A percentile compares a stretch with the other conserved stretches of the same genome.
phyloP scores from a whole-genome alignment of 2,888 invertebrate genomes.

The Hedya salicella region DNA sequence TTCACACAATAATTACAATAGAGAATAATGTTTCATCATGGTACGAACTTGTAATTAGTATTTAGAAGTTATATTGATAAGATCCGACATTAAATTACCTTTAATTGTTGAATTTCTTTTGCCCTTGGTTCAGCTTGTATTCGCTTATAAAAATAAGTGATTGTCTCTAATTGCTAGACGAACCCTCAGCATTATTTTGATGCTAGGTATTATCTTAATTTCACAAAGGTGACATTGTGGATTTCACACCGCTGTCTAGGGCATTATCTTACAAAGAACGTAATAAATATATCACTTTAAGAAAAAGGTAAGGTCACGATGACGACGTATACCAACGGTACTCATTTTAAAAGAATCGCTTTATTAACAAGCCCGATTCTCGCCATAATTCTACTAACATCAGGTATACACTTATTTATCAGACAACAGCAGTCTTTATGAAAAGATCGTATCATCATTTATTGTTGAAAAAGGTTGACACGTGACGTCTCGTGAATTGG shows the following conservation, averaged over 20 bases:
- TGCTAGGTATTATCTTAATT: slow-evolving; percentile 10
- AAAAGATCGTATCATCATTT: slow-evolving; percentile 13
- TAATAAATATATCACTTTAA: too few species aligned
- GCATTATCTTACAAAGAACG: neutral
- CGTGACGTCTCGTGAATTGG: neutral
- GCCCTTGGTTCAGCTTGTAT: neutral
- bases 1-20: neutral
- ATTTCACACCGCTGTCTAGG: neutral
- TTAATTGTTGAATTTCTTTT: slow-evolving; percentile 6
- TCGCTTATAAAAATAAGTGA: neutral
- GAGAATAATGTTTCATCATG: neutral
- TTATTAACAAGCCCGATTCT: neutral
- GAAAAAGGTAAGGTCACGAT: slow-evolving; percentile 3
- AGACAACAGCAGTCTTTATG: neutral
- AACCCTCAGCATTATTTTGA: slow-evolving; percentile 4
- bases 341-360: slow-evolving; percentile 8
- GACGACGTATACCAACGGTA: neutral
- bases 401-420: too few species aligned
- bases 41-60: neutral
- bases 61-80: neutral
- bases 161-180: neutral
- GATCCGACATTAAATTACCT: slow-evolving; percentile 4
- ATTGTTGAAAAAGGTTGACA: slow-evolving; percentile 15
- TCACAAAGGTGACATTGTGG: slow-evolving; percentile 10
- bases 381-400: too few species aligned